Evolutionary conservation across 2,888 invertebrate genomes (phyloP).

Genomic region (Drosophila kanekoi): DNA sequence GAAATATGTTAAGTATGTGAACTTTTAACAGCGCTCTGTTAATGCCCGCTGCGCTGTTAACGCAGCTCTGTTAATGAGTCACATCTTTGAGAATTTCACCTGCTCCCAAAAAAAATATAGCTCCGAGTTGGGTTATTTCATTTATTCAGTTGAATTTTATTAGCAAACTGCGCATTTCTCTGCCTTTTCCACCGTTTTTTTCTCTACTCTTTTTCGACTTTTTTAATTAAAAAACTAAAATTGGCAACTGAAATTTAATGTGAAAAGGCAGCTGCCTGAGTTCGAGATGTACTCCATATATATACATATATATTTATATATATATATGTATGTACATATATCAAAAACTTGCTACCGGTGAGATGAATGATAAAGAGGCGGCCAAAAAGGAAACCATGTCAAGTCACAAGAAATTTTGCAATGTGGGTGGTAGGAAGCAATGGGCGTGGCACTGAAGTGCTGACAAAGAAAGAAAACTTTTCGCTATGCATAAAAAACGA

Average conservation of each 20-base stretch:
- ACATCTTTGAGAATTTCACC: constrained; percentile 33
- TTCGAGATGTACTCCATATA: constrained; percentile 11
- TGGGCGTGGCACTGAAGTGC: constrained; percentile 43
- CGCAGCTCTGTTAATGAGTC: constrained; percentile 42
- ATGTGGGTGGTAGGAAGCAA: constrained; percentile 30
- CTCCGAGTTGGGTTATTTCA: not conserved
- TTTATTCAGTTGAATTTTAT: constrained; percentile 27
- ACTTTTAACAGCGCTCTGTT: constrained; percentile 46
- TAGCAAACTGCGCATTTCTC: constrained; percentile 5
- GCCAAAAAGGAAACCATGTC: constrained; percentile 71
- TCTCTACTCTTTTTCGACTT: constrained; percentile 3
- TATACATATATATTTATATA: not conserved
- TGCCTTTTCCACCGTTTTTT: constrained; percentile 1
- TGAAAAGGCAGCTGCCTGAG: constrained; percentile 33
- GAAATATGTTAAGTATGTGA: constrained; percentile 13
- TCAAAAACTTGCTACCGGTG: constrained; percentile 32
- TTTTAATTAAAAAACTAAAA: constrained; percentile 64
- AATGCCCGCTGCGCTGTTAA: constrained; percentile 34
- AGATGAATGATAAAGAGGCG: constrained; percentile 38
- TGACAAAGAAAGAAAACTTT: constrained; percentile 66
- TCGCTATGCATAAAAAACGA: constrained; percentile 53
- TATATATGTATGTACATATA: constrained; percentile 2
- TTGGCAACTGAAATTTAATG: constrained; percentile 55
- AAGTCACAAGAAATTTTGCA: constrained; percentile 71
- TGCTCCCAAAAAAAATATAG: constrained; percentile 7